Conservation (phyloP, 2,888 invertebrate genomes). For the Kuschelorhynchus macadamiae region DNA sequence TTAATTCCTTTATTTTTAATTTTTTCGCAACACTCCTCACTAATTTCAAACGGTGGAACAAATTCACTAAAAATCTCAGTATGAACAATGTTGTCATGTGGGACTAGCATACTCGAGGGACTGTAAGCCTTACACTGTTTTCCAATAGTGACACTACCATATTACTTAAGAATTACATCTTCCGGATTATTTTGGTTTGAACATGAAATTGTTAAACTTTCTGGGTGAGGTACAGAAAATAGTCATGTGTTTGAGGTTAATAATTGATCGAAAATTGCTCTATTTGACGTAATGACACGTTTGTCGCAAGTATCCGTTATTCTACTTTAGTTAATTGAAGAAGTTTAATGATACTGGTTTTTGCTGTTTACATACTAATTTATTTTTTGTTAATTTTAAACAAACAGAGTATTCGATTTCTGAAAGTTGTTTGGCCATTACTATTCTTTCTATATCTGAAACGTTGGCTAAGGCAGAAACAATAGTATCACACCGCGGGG, state of each 20-base stretch:
- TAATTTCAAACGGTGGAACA: too few relatives aligned
- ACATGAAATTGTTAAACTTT: slow-evolving; percentile 10
- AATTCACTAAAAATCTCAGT: too few relatives aligned
- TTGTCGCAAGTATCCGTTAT: neutral
- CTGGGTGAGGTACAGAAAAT: slow-evolving; percentile 5
- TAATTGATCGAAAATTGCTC: slow-evolving; percentile 6
- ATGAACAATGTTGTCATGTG: slow-evolving; percentile 7
- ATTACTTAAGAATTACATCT: slow-evolving; percentile 4
- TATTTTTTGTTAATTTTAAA: slow-evolving; percentile 12
- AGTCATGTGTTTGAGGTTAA: neutral
- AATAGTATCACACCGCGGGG: too few relatives aligned
- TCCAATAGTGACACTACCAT: slow-evolving; percentile 13
- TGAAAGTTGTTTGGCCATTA: too few relatives aligned
- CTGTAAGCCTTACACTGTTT: slow-evolving; percentile 24
- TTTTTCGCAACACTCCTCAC: too few relatives aligned
- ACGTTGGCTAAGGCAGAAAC: too few relatives aligned
- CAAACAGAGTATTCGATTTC: slow-evolving; percentile 3
- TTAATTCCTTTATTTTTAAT: too few relatives aligned
- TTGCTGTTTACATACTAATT: slow-evolving; percentile 24
- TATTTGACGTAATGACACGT: slow-evolving; percentile 2
- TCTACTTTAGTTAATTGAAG: neutral
- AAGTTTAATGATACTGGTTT: slow-evolving; percentile 7
- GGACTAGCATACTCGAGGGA: neutral
- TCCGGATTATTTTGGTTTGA: neutral
- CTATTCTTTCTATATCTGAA: too few relatives aligned